These are phyloP conservation scores for Dysmachus trigonus DNA, from an alignment of 2,888 invertebrate genomes.

Conservation along the genomic window DNA sequence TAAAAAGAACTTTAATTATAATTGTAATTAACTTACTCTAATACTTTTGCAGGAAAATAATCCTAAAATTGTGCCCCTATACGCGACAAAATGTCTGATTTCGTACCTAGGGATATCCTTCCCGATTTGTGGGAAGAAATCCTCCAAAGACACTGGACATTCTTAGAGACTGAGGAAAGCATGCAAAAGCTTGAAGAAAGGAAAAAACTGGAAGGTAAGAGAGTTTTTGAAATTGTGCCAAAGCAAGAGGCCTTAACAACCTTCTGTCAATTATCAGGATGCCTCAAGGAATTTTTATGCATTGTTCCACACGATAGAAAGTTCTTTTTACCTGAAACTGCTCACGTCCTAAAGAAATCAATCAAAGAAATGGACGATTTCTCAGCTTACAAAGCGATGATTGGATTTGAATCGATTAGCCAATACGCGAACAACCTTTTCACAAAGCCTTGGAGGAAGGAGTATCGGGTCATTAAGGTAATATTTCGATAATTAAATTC, in stretches of 20 bases:
- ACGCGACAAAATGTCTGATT: constrained; percentile 60
- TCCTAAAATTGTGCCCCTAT: background rate
- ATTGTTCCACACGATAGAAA: constrained; percentile 82
- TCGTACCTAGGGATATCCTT: constrained; percentile 63
- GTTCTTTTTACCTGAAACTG: constrained; percentile 79
- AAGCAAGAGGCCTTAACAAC: background rate
- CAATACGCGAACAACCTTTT: constrained; percentile 86
- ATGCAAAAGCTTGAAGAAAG: constrained; percentile 79
- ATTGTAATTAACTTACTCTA: background rate
- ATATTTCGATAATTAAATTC: constrained; percentile 49
- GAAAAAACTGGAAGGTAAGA: constrained; percentile 78
- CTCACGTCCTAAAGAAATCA: constrained; percentile 78
- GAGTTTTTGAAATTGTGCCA: background rate
- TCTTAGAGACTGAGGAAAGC: constrained; percentile 82
- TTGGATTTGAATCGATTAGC: constrained; percentile 86
- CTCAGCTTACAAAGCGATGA: constrained; percentile 81
- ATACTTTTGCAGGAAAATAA: background rate
- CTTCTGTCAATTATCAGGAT: constrained; percentile 66
- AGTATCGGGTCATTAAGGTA: constrained; percentile 83
- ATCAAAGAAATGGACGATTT: constrained; percentile 76
- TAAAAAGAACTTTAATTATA: background rate
- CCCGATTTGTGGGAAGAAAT: constrained; percentile 76
- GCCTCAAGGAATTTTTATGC: constrained; percentile 80
- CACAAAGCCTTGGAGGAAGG: constrained; percentile 88
- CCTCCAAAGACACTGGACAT: constrained; percentile 79